Conservation (phyloP, 2,888 invertebrate species). For the Coronaproctus castanopsis region DNA sequence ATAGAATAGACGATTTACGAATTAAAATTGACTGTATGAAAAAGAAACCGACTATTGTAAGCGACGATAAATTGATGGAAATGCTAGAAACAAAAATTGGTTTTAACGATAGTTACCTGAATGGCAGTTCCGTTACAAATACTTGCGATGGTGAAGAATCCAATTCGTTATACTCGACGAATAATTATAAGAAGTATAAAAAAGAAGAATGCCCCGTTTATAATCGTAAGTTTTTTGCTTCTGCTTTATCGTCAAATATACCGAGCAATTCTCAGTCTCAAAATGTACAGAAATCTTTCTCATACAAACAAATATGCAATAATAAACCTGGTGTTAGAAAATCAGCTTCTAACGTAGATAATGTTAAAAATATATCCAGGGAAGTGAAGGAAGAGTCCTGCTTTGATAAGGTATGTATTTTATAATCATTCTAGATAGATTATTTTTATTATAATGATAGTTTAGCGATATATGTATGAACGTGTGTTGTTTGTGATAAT, state of each 20-base stretch:
- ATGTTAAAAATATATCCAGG: neutral
- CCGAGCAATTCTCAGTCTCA: neutral
- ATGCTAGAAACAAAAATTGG: neutral
- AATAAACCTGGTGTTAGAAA: neutral
- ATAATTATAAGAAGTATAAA: neutral
- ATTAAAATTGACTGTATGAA: neutral
- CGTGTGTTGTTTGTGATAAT: too few relatives aligned
- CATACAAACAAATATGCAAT: neutral
- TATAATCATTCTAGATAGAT: too few relatives aligned
- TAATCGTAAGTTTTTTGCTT: too few relatives aligned
- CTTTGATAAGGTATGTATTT: neutral
- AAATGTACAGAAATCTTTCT: neutral
- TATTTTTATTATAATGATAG: too few relatives aligned
- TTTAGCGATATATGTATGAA: too few relatives aligned
- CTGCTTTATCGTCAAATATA: neutral
- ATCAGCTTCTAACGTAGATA: neutral
- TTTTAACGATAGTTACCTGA: neutral
- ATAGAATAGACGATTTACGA: slow-evolving; percentile 8
- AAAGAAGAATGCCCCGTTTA: neutral
- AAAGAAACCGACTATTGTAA: neutral
- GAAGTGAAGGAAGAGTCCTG: neutral
- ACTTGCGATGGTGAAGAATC: neutral
- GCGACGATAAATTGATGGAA: neutral
- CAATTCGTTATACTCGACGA: neutral
- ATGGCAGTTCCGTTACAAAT: neutral